phyloP scores from a whole-genome alignment of 2,113 vertebrate genomes.

The Gymnarchus niloticus region DNA sequence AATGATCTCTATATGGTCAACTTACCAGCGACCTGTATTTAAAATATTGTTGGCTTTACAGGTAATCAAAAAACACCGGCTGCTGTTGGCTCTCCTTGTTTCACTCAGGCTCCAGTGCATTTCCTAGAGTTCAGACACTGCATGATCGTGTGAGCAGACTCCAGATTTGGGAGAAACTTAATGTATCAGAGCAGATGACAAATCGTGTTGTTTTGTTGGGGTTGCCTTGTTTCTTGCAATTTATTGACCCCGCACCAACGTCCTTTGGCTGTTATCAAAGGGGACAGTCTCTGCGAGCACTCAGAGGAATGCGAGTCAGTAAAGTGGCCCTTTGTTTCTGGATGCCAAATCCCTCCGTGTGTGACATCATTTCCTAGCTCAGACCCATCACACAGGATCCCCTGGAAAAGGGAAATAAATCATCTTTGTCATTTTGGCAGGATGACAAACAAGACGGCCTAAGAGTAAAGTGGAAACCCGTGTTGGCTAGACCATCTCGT shows the following conservation, averaged over 20 bases:
- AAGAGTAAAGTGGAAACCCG: too few relatives aligned
- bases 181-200: conserved; percentile 60
- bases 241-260: conserved; percentile 36
- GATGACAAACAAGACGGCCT: neutral
- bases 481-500: neutral
- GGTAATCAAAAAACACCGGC: neutral
- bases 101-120: neutral
- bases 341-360: conserved; percentile 33
- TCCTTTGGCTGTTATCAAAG: conserved; percentile 46
- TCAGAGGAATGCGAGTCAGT: conserved; percentile 17
- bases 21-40: too few relatives aligned
- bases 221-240: conserved; percentile 43
- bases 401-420: conserved; percentile 13
- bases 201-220: conserved; percentile 45
- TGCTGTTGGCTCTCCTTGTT: neutral
- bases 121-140: conserved; percentile 16
- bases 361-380: conserved; percentile 44
- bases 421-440: neutral
- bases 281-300: conserved; percentile 36
- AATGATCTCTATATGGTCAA: too few relatives aligned
- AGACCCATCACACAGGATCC: conserved; percentile 11
- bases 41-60: too few relatives aligned
- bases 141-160: conserved; percentile 46
- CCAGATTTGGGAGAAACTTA: conserved; percentile 51
- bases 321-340: conserved; percentile 36